These are phyloP conservation scores for Heliconius erato DNA, from an alignment of 2,888 invertebrate species.

Conservation along the genomic window DNA sequence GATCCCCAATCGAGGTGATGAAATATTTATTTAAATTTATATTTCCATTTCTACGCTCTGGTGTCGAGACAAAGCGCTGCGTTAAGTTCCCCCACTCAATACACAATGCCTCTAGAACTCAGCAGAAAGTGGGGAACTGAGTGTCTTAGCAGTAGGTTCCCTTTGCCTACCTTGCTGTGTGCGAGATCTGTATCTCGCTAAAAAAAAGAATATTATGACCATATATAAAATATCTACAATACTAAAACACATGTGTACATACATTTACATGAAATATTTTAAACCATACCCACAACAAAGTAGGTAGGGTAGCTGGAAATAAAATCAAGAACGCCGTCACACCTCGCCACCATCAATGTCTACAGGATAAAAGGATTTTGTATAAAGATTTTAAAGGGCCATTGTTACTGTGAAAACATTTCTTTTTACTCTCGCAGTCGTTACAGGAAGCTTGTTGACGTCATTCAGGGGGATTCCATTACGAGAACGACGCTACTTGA, in stretches of 20 bases:
- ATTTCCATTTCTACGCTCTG: too few species aligned
- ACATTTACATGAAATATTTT: not conserved
- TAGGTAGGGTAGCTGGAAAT: constrained; percentile 9
- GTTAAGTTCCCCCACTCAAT: too few species aligned
- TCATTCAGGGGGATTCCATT: constrained; percentile 71
- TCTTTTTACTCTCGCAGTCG: constrained; percentile 59
- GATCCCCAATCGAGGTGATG: too few species aligned
- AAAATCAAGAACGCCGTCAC: constrained; percentile 29
- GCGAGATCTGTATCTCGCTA: too few species aligned
- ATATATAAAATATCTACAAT: too few species aligned
- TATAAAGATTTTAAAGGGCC: constrained; percentile 61
- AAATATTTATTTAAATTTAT: too few species aligned
- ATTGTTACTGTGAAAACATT: constrained; percentile 67
- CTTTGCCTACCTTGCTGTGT: too few species aligned
- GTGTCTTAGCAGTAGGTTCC: too few species aligned
- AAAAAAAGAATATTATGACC: too few species aligned
- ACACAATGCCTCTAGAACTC: too few species aligned
- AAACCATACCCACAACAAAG: not conserved
- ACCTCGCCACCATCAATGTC: constrained; percentile 42
- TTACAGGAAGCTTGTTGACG: constrained; percentile 54
- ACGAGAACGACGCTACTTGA: constrained; percentile 63
- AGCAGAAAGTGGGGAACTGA: too few species aligned
- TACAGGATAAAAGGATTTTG: constrained; percentile 55
- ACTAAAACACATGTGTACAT: not conserved
- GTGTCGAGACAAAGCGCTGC: too few species aligned